These are phyloP conservation scores for Stylophora pistillata DNA, from an alignment of 64 coral and sea anemone species.

Conservation along the genomic window DNA sequence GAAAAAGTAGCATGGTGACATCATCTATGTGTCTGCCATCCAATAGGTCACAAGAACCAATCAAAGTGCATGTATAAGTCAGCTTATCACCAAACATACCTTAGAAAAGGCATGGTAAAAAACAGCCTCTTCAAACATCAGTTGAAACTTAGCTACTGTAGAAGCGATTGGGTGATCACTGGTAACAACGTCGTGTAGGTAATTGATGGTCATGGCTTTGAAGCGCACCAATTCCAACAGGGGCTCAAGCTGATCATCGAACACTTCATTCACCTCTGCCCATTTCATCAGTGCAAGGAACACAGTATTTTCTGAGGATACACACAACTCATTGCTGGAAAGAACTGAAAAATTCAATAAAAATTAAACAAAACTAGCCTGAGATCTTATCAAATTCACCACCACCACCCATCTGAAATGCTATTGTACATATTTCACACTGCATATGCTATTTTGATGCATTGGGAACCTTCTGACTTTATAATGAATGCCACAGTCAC, in stretches of 20 bases:
- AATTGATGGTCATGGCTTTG: constrained; percentile 83
- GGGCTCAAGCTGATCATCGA: constrained; percentile 68
- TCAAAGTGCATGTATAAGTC: neutral
- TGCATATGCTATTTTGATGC: no score
- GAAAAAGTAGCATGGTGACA: no score
- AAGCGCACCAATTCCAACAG: constrained; percentile 73
- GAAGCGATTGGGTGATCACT: constrained; percentile 81
- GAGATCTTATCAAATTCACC: no score
- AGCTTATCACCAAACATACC: constrained; percentile 15
- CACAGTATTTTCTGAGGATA: constrained; percentile 85
- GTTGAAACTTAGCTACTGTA: constrained; percentile 69
- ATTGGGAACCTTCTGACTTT: no score
- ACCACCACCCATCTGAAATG: no score
- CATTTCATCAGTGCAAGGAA: constrained; percentile 87
- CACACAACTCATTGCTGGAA: constrained; percentile 73
- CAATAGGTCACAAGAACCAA: no score
- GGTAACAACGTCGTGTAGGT: constrained; percentile 84
- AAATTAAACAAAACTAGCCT: neutral
- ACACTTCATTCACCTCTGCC: constrained; percentile 85
- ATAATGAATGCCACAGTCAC: no score
- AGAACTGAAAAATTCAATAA: constrained; percentile 44
- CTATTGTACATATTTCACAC: no score
- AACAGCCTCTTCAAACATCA: constrained; percentile 82
- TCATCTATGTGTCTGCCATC: no score
- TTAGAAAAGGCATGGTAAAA: constrained; percentile 94